Base-by-base conservation (phyloP, 2,888 invertebrate genomes). In the Eudemis profundana region DNA sequence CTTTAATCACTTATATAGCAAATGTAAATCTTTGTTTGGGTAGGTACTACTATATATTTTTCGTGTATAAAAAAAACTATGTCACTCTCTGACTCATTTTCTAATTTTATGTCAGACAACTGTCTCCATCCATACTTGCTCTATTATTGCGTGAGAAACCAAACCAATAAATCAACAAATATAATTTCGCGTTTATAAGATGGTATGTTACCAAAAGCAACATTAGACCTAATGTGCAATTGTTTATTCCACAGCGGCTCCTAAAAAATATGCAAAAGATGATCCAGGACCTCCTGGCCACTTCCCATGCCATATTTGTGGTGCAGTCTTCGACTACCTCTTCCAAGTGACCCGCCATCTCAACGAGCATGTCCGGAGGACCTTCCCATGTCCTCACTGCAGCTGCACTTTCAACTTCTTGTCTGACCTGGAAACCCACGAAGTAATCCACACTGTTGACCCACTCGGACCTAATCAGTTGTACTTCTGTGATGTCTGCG, bases 251-350 rank as follows among this genome's bases (percentile, higher is more conserved):
- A 8, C 10, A 54, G 54, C 54, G 7, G 12, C 4, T 0, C 5
- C 27, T 8, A 33, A 12, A 8, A 8, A 15, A 29, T 8, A 38
- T 2, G 3, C n/a, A 7, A n/a, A n/a, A 8, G 50, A 42, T 8
- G 17, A 8, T 1, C 42, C 50, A 3, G 63, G 63, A 0, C 12
- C 57, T 1, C 42, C 50, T 3, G 63, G 63, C 0, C 12, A 64
- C 50, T 64, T 44, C 49, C 56, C 63, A 3, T 64, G 63, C 17
- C 63, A 64, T 23, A 57, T 64, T 12, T 64, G 63, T 17, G 57
- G 63, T 1, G 50, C 50, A 1, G 42, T 42, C 1, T 64, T 64
- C 23, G 38, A 57, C 3, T 46, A 57, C 1, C 57, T 64, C 0
- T 64, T 50, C 42, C 57, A 64, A 17, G 63, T 64, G 8, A 57